Evolutionary conservation across 1,140 invertebrate species (phyloP).

Genomic region (Chironomus tepperi): DNA sequence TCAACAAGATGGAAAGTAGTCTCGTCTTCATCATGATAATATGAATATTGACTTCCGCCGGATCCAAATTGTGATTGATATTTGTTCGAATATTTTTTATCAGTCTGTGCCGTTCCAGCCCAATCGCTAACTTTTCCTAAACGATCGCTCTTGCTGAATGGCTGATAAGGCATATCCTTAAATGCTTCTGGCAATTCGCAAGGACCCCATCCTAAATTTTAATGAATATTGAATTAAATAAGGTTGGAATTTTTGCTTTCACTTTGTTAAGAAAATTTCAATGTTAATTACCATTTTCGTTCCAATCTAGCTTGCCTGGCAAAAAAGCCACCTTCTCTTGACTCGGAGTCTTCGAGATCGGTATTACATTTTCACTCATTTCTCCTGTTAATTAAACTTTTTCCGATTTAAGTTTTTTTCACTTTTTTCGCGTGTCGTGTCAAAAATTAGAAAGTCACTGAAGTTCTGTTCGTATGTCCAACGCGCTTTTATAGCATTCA

Average conservation of each 20-base stretch:
- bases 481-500: too few relatives aligned
- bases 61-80: constrained; percentile 93
- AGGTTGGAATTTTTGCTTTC: not conserved
- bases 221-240: not conserved
- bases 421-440: too few relatives aligned
- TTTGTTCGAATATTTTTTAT: constrained; percentile 94
- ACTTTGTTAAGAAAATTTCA: not conserved
- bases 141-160: constrained; percentile 93
- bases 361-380: not conserved
- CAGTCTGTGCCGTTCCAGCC: constrained; percentile 90
- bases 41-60: constrained; percentile 84
- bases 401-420: too few relatives aligned
- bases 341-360: constrained; percentile 11
- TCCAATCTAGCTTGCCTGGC: constrained; percentile 6
- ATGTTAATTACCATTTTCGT: not conserved
- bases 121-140: constrained; percentile 97
- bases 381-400: not conserved
- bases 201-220: constrained; percentile 83
- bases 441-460: too few relatives aligned
- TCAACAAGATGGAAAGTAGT: constrained; percentile 97
- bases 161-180: constrained; percentile 97
- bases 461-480: too few relatives aligned
- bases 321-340: constrained; percentile 4
- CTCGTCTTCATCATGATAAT: constrained; percentile 97
- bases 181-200: constrained; percentile 89